Evolutionary conservation across 2,113 vertebrate species (phyloP).

Genomic region (Oryzias celebensis): DNA sequence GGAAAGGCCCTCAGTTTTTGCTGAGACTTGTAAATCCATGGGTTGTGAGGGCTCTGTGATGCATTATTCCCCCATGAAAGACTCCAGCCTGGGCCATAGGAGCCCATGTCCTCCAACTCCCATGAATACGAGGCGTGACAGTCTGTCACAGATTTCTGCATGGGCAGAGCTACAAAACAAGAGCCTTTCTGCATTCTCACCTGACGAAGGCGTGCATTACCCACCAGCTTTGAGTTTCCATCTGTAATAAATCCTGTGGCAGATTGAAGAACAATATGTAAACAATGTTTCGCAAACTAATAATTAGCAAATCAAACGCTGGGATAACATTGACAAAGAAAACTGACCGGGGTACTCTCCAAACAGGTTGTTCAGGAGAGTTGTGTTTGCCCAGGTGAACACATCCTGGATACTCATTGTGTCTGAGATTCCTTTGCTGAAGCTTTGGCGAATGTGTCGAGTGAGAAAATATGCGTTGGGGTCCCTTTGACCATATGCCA

Average conservation of each 20-base stretch:
- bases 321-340: not conserved
- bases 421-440: constrained; percentile 79
- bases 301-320: not conserved
- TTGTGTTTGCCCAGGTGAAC: constrained; percentile 88
- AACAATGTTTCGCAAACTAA: not conserved
- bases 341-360: constrained; percentile 83
- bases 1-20: constrained; percentile 75
- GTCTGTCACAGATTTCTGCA: constrained; percentile 66
- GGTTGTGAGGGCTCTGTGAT: constrained; percentile 53
- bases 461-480: constrained; percentile 88
- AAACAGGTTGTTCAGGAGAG: constrained; percentile 85
- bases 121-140: constrained; percentile 84
- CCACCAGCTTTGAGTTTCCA: constrained; percentile 92
- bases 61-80: constrained; percentile 41
- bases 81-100: constrained; percentile 85
- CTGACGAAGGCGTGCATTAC: constrained; percentile 88
- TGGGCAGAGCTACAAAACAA: constrained; percentile 72
- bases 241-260: constrained; percentile 91
- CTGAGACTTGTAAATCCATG: constrained; percentile 88
- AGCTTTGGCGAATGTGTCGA: constrained; percentile 87
- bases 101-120: constrained; percentile 83
- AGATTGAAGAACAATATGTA: not conserved
- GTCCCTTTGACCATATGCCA: constrained; percentile 92
- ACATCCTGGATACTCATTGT: constrained; percentile 83
- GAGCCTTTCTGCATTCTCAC: constrained; percentile 83